phyloP scores from a whole-genome alignment of 2,113 vertebrate species.

The Mus pahari region DNA sequence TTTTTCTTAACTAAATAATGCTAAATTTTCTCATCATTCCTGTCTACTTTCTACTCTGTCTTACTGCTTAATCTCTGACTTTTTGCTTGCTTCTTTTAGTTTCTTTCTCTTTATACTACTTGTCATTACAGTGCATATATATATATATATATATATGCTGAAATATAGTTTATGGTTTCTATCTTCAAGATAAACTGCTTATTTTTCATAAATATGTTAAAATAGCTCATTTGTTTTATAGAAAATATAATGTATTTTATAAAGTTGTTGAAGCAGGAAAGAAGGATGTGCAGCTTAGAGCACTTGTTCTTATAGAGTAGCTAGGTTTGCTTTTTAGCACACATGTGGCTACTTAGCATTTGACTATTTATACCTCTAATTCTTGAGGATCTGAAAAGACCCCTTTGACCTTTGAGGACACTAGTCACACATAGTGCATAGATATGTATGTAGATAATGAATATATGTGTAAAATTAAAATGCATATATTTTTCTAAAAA shows the following conservation, averaged over 20 bases:
- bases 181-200: neutral
- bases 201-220: neutral
- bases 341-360: neutral
- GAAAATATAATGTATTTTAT: neutral
- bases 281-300: neutral
- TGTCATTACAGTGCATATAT: neutral
- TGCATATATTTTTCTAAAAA: neutral
- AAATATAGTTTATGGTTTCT: neutral
- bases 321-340: neutral
- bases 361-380: neutral
- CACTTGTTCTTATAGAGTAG: neutral
- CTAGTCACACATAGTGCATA: neutral
- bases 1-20: neutral
- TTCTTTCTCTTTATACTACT: neutral
- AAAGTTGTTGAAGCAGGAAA: neutral
- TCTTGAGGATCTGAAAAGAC: neutral
- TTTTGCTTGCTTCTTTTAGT: too few species aligned
- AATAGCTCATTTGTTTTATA: neutral
- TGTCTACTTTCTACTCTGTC: neutral
- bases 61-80: neutral
- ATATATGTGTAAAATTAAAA: neutral
- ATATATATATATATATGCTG: neutral
- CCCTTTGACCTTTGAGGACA: neutral
- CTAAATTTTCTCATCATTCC: conserved; percentile 16
- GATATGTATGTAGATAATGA: neutral